Base-by-base conservation (phyloP, 2,797 vertebrate species). In the Falco novaeseelandiae region DNA sequence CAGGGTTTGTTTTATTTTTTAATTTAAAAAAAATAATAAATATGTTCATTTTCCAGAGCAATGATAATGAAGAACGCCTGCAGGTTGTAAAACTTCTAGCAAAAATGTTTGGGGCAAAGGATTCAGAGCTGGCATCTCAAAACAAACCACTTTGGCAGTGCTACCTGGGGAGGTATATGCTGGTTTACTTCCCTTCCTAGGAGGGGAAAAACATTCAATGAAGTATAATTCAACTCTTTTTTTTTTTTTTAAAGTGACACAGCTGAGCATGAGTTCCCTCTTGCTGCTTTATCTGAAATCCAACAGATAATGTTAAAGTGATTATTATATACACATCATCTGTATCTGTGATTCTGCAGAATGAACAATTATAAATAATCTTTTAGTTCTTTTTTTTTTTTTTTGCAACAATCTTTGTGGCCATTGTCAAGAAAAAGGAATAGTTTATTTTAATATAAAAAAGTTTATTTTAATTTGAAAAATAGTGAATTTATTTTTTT, bases 111-210 rank as follows among this genome's bases (percentile, higher is more conserved):
- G 99, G 99, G 92, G 99, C 99, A 1, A 99, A 99, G 97, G 99
- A 99, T 97, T 99, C 99, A 0, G 99, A 99, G 96, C 88, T 99
- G 97, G 99, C 99, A 19, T 98, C 99, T 57, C 99, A 99, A 97
- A 99, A 99, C 98, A 99, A 99, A 96, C 99, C 99, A 2, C 99
- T 99, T 63, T 99, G 99, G 99, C 99, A 99, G 97, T 99, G 99
- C 98, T 99, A 99, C 98, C 98, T 99, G 95, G 99, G 99, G 95
- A 99, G 99, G 99, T 99, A 98, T 93, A 42, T 88, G 57, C 58
- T 95, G 61, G 19, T 95, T 90, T 83, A 42, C 46, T 74, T 97
- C 20, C 15, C 30, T 93, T 9, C 67, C 46, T 85, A 23, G 16
- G 38, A 89, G 52, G n/a, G 29, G 34, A 70, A 61, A 58, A 87